phyloP scores from a whole-genome alignment of 1,140 invertebrate genomes.

The Heliconius congener region DNA sequence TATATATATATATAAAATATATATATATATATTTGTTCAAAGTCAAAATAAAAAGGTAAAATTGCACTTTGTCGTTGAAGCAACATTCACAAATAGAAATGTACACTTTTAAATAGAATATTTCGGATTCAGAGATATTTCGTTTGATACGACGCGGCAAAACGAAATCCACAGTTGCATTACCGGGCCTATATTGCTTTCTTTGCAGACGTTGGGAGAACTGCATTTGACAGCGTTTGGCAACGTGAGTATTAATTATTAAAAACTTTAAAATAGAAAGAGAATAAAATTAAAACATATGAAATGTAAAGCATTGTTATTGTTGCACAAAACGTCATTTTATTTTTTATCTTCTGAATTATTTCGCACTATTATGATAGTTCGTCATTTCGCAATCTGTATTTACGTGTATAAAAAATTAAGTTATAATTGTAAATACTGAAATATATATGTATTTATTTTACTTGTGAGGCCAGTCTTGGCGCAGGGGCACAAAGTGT shows the following conservation, averaged over 20 bases:
- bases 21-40: background rate
- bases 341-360: too few relatives aligned
- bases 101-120: conserved; percentile 48
- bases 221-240: conserved; percentile 33
- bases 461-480: too few relatives aligned
- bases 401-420: too few relatives aligned
- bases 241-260: background rate
- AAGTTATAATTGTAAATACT: too few relatives aligned
- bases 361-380: too few relatives aligned
- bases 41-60: too few relatives aligned
- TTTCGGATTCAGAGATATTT: conserved; percentile 51
- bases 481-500: too few relatives aligned
- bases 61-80: too few relatives aligned
- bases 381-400: too few relatives aligned
- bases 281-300: background rate
- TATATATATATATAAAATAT: background rate
- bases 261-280: background rate
- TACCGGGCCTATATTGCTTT: conserved; percentile 50
- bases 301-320: background rate
- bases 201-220: conserved; percentile 41
- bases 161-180: conserved; percentile 42
- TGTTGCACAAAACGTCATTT: too few relatives aligned
- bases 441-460: too few relatives aligned
- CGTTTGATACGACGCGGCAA: conserved; percentile 37
- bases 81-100: background rate